Conservation (phyloP, 2,797 vertebrate species). For the Glyptemys insculpta region DNA sequence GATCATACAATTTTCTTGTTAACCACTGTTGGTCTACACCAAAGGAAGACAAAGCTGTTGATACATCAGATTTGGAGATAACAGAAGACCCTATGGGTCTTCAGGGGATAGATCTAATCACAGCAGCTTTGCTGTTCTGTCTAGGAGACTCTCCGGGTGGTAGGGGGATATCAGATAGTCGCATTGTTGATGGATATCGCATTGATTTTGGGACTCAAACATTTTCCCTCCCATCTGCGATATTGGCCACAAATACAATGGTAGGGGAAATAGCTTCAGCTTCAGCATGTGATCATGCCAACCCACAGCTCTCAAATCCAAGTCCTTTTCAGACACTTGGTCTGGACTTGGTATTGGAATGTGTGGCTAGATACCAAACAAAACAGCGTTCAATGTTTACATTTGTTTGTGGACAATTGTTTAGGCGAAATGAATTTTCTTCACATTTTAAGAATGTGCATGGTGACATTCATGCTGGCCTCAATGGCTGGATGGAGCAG, state of each 20-base stretch:
- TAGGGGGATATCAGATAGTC: conserved; percentile 96
- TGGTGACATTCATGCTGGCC: conserved; percentile 97
- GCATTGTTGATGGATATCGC: conserved; percentile 92
- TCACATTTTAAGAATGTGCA: conserved; percentile 99
- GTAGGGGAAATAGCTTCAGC: conserved; percentile 98
- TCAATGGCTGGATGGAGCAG: conserved; percentile 99
- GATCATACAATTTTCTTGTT: conserved; percentile 87
- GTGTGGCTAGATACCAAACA: conserved; percentile 97
- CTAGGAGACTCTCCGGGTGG: conserved; percentile 97
- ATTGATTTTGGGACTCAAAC: conserved; percentile 98
- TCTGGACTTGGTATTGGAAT: conserved; percentile 98
- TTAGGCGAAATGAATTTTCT: conserved; percentile 96
- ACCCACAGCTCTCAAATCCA: conserved; percentile 98
- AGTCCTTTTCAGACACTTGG: conserved; percentile 99
- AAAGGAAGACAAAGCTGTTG: conserved; percentile 97
- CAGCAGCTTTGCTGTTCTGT: conserved; percentile 96
- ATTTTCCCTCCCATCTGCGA: conserved; percentile 97
- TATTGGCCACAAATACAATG: conserved; percentile 98
- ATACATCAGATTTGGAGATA: conserved; percentile 96
- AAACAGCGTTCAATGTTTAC: conserved; percentile 99
- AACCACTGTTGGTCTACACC: conserved; percentile 89
- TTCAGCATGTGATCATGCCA: conserved; percentile 98
- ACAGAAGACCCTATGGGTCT: conserved; percentile 97
- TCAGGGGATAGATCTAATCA: conserved; percentile 98
- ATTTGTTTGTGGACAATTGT: conserved; percentile 98